Evolutionary conservation across 1,140 invertebrate genomes (phyloP), one percentile per base, ranked within the genome.

Genomic region (Gonatopus flavifemur): DNA sequence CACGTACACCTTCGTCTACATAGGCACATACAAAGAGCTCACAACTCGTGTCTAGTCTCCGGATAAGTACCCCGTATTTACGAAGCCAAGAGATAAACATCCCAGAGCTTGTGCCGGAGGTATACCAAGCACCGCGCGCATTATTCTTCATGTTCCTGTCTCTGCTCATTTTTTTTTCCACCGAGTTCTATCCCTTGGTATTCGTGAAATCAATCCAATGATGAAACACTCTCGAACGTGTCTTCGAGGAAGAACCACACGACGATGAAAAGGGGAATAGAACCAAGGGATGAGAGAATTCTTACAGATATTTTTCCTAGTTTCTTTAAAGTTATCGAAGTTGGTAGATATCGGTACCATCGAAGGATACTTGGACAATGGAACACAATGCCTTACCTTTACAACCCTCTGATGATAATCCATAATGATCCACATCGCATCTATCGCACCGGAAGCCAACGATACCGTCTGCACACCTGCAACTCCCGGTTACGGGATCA

Each of bases 351-450:
- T n/a, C n/a, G n/a, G n/a, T n/a, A n/a, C n/a, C n/a, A n/a, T n/a
- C n/a, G n/a, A n/a, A n/a, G n/a, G n/a, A n/a, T n/a, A n/a, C n/a
- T n/a, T n/a, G n/a, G n/a, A n/a, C n/a, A n/a, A n/a, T n/a, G n/a
- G n/a, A n/a, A n/a, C n/a, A n/a, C n/a, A n/a, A n/a, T n/a, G n/a
- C n/a, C 87, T 86, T 70, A 93, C 90, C 82, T 67, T 68, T 64
- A 69, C 91, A 93, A 58, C 93, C 91, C 9, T 71, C 62, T 3
- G 66, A 64, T 18, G 88, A 87, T 56, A 94, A 85, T 13, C 88
- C 91, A 72, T 85, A 96, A 76, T 88, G 85, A 31, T 86, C 83
- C 30, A 83, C 76, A 31, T 86, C 75, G 69, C 94, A 97, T 12
- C 68, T 71, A 63, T 91, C 86, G 70, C 94, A 96, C 40, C 82